phyloP scores from a whole-genome alignment of 1,140 invertebrate genomes.

The Cecropterus lyciades region DNA sequence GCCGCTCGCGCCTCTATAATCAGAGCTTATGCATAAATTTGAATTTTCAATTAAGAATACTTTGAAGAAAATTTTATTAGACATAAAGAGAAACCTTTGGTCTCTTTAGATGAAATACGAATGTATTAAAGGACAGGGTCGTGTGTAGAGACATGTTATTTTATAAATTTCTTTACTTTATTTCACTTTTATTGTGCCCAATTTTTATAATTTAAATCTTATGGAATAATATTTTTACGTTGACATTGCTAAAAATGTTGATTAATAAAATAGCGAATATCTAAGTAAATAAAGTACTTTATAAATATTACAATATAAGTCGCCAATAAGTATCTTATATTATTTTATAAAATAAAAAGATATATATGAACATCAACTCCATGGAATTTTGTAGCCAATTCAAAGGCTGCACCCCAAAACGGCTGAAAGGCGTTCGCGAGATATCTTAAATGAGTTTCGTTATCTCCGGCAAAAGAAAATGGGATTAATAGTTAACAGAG shows the following conservation, averaged over 20 bases:
- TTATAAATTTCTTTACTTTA: no score
- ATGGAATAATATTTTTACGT: no score
- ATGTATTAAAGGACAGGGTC: conserved; percentile 62
- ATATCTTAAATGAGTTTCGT: conserved; percentile 84
- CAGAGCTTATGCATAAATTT: conserved; percentile 84
- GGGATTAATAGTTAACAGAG: conserved; percentile 82
- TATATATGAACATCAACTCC: conserved; percentile 41
- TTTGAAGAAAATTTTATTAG: conserved; percentile 83
- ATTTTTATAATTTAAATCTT: no score
- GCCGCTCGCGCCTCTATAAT: conserved; percentile 69
- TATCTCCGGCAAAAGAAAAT: conserved; percentile 79
- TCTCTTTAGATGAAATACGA: conserved; percentile 78
- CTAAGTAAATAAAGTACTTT: no score
- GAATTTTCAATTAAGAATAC: conserved; percentile 84
- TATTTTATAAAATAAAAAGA: no score
- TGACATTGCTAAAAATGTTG: no score
- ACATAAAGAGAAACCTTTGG: conserved; percentile 82
- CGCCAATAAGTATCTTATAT: no score
- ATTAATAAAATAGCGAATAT: no score
- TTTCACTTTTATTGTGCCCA: no score
- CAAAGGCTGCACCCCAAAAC: conserved; percentile 72
- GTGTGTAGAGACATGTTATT: conserved; percentile 36
- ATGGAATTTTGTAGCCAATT: conserved; percentile 45
- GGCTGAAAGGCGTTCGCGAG: conserved; percentile 77
- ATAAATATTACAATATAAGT: no score